A percentile compares a stretch with the other conserved stretches of the same genome.
Evolutionary conservation across 1,140 invertebrate species (phyloP).

Genomic region (Orchestia grillus): DNA sequence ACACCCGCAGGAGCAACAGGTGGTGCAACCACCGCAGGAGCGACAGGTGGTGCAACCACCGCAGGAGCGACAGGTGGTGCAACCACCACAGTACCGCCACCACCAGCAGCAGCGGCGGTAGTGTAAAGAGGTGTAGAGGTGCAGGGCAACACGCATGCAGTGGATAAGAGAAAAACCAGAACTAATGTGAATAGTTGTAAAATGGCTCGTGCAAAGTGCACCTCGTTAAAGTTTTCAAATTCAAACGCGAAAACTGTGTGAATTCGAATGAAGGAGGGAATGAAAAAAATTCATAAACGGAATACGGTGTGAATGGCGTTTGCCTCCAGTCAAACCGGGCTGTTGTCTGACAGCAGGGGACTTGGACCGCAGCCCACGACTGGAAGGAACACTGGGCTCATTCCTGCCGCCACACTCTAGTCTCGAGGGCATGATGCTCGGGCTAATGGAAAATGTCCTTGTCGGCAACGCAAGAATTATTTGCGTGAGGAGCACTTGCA

Average conservation of each 20-base stretch:
- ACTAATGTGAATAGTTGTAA: neutral
- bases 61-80: neutral
- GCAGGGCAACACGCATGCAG: neutral
- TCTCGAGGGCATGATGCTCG: too few relatives aligned
- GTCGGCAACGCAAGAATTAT: neutral
- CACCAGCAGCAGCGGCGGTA: neutral
- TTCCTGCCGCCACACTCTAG: too few relatives aligned
- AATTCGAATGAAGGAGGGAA: too few relatives aligned
- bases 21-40: too few relatives aligned
- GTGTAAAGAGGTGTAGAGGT: neutral
- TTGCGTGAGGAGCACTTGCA: neutral
- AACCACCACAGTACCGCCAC: neutral
- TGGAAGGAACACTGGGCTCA: too few relatives aligned
- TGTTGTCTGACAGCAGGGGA: too few relatives aligned
- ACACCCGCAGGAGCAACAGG: too few relatives aligned
- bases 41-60: too few relatives aligned
- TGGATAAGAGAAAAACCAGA: neutral
- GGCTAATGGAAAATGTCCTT: neutral
- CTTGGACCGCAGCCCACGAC: too few relatives aligned
- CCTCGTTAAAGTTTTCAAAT: neutral
- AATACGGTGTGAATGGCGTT: too few relatives aligned
- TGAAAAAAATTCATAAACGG: too few relatives aligned
- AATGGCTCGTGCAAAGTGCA: neutral
- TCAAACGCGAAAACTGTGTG: neutral
- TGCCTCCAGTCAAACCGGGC: too few relatives aligned